Evolutionary conservation across 2,888 invertebrate species (phyloP).

Genomic region (Ichneumoninae sp.): DNA sequence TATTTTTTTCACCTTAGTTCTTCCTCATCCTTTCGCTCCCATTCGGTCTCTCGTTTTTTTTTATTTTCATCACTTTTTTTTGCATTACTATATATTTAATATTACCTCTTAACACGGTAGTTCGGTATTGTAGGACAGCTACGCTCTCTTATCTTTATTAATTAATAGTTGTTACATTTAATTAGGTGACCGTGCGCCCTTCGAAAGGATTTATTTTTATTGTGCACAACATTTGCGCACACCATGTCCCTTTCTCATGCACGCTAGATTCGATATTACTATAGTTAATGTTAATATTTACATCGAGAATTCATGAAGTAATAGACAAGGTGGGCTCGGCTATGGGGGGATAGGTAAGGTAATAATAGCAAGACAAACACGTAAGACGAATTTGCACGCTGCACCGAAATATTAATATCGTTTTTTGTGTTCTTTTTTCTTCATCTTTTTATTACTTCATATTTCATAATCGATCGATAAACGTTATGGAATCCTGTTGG

Average conservation of each 20-base stretch:
- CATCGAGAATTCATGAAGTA: constrained; percentile 82
- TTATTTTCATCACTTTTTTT: constrained; percentile 54
- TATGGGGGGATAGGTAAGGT: constrained; percentile 69
- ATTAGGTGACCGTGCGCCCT: constrained; percentile 75
- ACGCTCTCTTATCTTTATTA: constrained; percentile 80
- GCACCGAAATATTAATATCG: constrained; percentile 66
- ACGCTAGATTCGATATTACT: constrained; percentile 74
- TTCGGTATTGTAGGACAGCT: constrained; percentile 83
- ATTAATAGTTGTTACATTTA: constrained; percentile 82
- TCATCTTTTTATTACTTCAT: constrained; percentile 28
- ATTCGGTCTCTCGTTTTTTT: constrained; percentile 53
- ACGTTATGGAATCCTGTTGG: constrained; percentile 38
- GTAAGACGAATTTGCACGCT: constrained; percentile 71
- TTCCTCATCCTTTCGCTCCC: constrained; percentile 56
- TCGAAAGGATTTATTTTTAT: constrained; percentile 44
- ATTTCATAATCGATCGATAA: constrained; percentile 41
- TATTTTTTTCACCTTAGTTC: constrained; percentile 46
- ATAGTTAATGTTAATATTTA: constrained; percentile 82
- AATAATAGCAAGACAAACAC: constrained; percentile 78
- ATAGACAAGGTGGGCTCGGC: constrained; percentile 76
- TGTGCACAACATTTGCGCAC: constrained; percentile 52
- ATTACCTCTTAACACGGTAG: constrained; percentile 81
- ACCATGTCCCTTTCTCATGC: constrained; percentile 52
- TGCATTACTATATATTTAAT: constrained; percentile 62
- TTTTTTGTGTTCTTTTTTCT: constrained; percentile 42